Evolutionary conservation across 2,113 vertebrate genomes (phyloP).

Genomic region (Tetrao urogallus): DNA sequence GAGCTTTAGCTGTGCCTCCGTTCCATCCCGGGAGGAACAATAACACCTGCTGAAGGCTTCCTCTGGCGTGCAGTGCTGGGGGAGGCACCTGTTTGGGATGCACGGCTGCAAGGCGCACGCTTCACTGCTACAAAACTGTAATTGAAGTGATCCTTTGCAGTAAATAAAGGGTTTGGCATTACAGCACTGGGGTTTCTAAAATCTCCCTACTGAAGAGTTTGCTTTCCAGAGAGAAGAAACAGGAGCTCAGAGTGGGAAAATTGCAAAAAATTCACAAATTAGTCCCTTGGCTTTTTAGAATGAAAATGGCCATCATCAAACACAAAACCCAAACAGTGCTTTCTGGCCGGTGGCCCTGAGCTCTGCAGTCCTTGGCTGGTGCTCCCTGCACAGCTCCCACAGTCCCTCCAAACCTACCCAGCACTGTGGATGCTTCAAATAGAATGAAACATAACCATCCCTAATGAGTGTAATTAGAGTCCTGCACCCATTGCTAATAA

Average conservation of each 20-base stretch:
- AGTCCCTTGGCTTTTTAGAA: background rate
- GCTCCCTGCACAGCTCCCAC: background rate
- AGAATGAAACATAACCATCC: background rate
- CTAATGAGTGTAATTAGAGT: background rate
- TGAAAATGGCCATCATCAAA: rapidly evolving
- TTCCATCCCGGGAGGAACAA: background rate
- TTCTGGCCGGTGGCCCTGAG: background rate
- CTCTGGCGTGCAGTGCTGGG: background rate
- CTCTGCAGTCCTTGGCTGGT: background rate
- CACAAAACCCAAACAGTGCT: background rate
- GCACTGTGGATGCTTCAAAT: background rate
- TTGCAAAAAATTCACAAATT: background rate
- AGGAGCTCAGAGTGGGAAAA: background rate
- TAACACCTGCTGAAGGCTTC: background rate
- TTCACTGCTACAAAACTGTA: background rate
- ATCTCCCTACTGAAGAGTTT: background rate
- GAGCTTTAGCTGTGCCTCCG: no score
- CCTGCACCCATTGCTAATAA: rapidly evolving
- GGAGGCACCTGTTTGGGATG: background rate
- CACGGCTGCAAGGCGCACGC: background rate
- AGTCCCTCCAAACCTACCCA: background rate
- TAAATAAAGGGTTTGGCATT: background rate
- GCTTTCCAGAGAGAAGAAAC: background rate
- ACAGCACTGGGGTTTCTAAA: background rate
- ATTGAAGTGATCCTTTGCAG: background rate